Percentiles rank a stretch among this genome's conserved stretches.
phyloP scores from a whole-genome alignment of 2,113 vertebrate species.

The Oenanthe oenanthe region DNA sequence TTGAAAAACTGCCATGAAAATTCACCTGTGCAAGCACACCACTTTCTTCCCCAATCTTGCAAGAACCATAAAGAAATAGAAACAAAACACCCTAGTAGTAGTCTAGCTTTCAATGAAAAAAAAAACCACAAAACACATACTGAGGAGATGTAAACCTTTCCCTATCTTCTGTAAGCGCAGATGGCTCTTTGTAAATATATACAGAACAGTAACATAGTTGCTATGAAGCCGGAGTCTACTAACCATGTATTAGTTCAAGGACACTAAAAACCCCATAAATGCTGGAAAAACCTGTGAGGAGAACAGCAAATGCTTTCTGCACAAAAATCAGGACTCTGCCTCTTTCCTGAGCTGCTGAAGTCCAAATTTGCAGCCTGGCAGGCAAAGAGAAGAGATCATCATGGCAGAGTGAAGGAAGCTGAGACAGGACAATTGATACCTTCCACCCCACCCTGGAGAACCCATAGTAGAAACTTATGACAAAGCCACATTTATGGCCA shows the following conservation, averaged over 20 bases:
- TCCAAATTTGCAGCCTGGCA: not conserved
- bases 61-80: not conserved
- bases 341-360: not conserved
- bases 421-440: not conserved
- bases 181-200: not conserved
- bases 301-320: not conserved
- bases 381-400: not conserved
- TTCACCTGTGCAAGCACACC: not conserved
- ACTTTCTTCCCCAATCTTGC: not conserved
- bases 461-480: rapidly evolving
- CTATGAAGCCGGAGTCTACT: not conserved
- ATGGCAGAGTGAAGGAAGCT: not conserved
- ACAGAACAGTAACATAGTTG: not conserved
- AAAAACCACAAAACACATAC: not conserved
- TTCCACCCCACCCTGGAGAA: not conserved
- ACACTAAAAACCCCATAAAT: not conserved
- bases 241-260: not conserved
- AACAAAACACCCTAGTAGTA: not conserved
- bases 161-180: not conserved
- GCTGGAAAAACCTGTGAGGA: not conserved
- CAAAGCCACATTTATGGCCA: not conserved
- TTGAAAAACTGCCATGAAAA: not conserved
- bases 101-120: not conserved
- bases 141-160: not conserved
- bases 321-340: not conserved